Evolutionary conservation across 2,113 vertebrate species (phyloP).

Genomic region (Lepidothrix coronata): DNA sequence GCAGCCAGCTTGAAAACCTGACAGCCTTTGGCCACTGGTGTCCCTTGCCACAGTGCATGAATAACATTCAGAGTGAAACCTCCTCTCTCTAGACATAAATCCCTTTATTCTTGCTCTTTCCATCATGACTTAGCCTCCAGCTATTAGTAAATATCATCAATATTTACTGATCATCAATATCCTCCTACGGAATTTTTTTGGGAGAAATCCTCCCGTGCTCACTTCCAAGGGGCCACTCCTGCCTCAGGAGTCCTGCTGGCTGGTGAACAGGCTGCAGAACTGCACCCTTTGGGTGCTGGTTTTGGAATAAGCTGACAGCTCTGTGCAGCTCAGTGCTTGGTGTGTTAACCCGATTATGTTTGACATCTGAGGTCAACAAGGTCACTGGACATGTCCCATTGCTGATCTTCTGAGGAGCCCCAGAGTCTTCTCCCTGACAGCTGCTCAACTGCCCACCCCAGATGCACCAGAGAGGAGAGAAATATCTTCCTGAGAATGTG

Average conservation of each 20-base stretch:
- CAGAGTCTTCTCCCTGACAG: neutral
- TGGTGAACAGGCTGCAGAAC: neutral
- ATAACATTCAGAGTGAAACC: neutral
- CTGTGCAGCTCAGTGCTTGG: neutral
- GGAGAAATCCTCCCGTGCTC: neutral
- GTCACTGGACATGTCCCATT: neutral
- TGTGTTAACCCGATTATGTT: neutral
- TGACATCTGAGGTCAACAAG: constrained; percentile 3
- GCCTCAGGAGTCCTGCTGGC: neutral
- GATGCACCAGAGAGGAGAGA: neutral
- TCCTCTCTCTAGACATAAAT: neutral
- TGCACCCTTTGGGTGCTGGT: neutral
- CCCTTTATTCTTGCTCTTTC: neutral
- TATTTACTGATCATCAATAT: neutral
- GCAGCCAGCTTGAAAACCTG: neutral
- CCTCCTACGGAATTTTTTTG: neutral
- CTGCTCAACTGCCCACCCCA: neutral
- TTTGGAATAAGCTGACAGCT: neutral
- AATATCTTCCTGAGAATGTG: neutral
- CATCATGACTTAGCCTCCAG: neutral
- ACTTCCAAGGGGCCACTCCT: neutral
- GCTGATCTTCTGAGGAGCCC: neutral
- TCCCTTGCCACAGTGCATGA: neutral
- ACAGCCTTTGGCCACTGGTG: neutral
- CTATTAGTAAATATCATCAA: neutral